Conservation (phyloP, 2,113 vertebrate species). For the Mesocricetus auratus region DNA sequence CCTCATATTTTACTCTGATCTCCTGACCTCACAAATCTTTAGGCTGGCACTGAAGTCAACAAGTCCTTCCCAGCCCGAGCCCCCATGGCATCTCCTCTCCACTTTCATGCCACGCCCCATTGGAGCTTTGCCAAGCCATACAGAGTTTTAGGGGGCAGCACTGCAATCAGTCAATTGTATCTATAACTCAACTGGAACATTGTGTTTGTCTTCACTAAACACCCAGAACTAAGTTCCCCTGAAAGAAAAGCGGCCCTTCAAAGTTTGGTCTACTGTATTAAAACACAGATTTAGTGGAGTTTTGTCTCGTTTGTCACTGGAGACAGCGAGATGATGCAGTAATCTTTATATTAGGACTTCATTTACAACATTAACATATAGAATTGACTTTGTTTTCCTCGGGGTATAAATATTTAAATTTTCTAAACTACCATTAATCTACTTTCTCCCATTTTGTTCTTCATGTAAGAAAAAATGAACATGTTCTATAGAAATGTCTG, state of each 20-base stretch:
- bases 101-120: not conserved
- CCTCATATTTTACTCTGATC: constrained; percentile 70
- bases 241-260: constrained; percentile 46
- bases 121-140: not conserved
- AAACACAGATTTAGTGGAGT: constrained; percentile 54
- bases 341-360: constrained; percentile 86
- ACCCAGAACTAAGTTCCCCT: constrained; percentile 22
- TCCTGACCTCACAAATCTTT: constrained; percentile 76
- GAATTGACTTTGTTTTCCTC: constrained; percentile 84
- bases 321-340: constrained; percentile 78
- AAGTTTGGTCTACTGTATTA: constrained; percentile 7
- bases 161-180: constrained; percentile 34
- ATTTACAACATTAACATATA: constrained; percentile 84
- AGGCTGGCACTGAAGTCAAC: constrained; percentile 55
- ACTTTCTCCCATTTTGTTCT: constrained; percentile 66
- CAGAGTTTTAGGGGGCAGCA: constrained; percentile 30
- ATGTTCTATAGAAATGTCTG: not conserved
- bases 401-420: constrained; percentile 84
- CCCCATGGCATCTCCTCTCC: not conserved
- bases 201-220: constrained; percentile 28
- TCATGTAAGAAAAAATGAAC: constrained; percentile 32
- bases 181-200: constrained; percentile 7
- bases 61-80: constrained; percentile 25
- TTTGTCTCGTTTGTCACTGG: constrained; percentile 75
- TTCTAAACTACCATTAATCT: constrained; percentile 78